Evolutionary conservation across 2,888 invertebrate genomes (phyloP), one percentile per base, ranked within the genome.

Genomic region (Malthinus flaveolus): DNA sequence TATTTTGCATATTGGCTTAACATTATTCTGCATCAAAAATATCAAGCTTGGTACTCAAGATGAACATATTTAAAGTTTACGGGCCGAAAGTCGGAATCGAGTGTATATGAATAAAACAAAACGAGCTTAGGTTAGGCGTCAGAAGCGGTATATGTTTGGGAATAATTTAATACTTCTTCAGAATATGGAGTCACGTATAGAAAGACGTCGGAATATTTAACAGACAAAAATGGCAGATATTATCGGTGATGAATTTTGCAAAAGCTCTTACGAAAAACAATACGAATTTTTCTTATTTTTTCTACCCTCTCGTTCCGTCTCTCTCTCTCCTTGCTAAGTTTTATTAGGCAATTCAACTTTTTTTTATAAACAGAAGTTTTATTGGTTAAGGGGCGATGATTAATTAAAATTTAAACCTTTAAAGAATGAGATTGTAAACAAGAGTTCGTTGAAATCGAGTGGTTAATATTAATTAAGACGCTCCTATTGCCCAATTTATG

Each of bases 91-190:
- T 70, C 68, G 69, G 71, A 73, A 74, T 74, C 73, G 74, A 73
- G 73, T 73, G 71, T 67, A 71, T 73, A 76, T 76, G 76, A 76
- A 76, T 76, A 76, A 76, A 76, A 75, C 75, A 75, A 67, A 73
- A 73, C 72, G 74, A 75, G 75, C 74, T 75, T 75, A 56, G 56
- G 54, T 49, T 53, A 73, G 72, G 71, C 73, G 73, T 69, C 71
- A 65, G 73, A 66, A 68, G 71, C 71, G 72, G 68, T 67, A 70
- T 71, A 65, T 69, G 68, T 67, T 68, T 65, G 64, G 68, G 73
- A 76, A 76, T 76, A 75, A 76, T 76, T 76, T 75, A 76, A 75
- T 76, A 75, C 75, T 69, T 71, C 71, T 70, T 72, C 69, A 70
- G 73, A 71, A 74, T 73, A 73, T 74, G 73, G 71, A 72, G 74